These are phyloP conservation scores for Siderastrea radians DNA, from an alignment of 92 coral and sea anemone genomes.

Conservation along the genomic window DNA sequence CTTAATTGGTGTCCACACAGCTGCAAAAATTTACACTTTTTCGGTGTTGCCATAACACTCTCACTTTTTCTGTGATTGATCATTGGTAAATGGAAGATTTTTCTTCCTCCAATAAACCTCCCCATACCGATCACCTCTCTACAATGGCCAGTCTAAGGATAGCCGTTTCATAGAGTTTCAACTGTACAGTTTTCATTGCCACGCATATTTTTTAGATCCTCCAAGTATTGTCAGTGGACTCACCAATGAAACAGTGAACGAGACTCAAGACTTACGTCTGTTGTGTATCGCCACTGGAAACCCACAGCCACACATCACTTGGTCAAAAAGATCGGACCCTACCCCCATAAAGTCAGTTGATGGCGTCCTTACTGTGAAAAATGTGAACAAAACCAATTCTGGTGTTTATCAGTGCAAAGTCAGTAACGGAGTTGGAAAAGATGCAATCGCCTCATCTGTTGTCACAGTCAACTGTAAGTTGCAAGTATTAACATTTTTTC, in stretches of 20 bases:
- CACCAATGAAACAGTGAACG: not conserved
- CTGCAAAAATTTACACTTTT: too few relatives aligned
- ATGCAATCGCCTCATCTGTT: slow-evolving; percentile 16
- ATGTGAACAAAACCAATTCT: slow-evolving; percentile 12
- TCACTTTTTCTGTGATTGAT: too few relatives aligned
- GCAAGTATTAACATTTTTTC: not conserved
- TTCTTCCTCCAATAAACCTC: too few relatives aligned
- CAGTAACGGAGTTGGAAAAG: slow-evolving; percentile 50
- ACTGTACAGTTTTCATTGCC: too few relatives aligned
- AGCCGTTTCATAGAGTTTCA: too few relatives aligned
- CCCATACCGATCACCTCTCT: too few relatives aligned
- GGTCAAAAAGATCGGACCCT: slow-evolving; percentile 45
- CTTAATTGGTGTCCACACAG: too few relatives aligned
- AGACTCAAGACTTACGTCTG: slow-evolving; percentile 24
- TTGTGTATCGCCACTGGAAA: slow-evolving; percentile 65
- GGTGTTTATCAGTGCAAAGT: slow-evolving; percentile 52
- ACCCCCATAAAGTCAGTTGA: not conserved
- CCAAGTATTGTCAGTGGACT: not conserved
- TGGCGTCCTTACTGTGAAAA: slow-evolving; percentile 4
- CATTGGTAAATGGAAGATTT: too few relatives aligned
- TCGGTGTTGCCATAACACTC: too few relatives aligned
- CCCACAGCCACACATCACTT: slow-evolving; percentile 61
- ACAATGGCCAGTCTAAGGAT: too few relatives aligned
- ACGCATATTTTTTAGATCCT: not conserved
- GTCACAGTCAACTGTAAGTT: slow-evolving; percentile 44